Evolutionary conservation across 2,113 vertebrate genomes (phyloP).

Genomic region (Zosterops borbonicus): DNA sequence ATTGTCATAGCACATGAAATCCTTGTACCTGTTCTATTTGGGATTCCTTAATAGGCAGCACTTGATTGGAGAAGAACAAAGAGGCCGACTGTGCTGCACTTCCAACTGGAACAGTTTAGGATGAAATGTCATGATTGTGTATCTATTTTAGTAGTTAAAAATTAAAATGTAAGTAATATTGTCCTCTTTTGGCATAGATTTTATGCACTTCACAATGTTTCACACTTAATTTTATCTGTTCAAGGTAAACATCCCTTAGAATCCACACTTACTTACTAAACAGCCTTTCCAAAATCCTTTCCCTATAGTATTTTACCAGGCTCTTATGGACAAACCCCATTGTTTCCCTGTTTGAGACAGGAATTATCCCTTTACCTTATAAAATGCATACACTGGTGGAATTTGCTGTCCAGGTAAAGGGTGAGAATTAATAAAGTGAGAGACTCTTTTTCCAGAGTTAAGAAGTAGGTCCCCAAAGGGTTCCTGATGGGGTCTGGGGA

Average conservation of each 20-base stretch:
- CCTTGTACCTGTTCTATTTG: background rate
- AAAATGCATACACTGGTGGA: background rate
- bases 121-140: background rate
- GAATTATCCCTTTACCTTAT: background rate
- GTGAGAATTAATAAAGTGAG: background rate
- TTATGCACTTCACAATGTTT: background rate
- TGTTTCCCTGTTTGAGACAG: background rate
- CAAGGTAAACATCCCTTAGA: background rate
- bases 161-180: background rate
- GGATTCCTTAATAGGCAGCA: fast-evolving
- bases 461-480: background rate
- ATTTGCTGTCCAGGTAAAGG: background rate
- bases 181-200: background rate
- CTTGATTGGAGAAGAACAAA: background rate
- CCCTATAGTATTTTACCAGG: background rate
- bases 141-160: background rate
- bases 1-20: background rate
- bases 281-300: background rate
- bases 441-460: background rate
- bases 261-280: background rate
- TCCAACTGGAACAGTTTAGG: background rate
- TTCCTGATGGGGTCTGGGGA: fast-evolving
- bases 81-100: background rate
- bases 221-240: background rate
- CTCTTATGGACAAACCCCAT: background rate